Conservation (phyloP, 37 sponge, comb jelly and placozoan species). For the Corticium candelabrum region DNA sequence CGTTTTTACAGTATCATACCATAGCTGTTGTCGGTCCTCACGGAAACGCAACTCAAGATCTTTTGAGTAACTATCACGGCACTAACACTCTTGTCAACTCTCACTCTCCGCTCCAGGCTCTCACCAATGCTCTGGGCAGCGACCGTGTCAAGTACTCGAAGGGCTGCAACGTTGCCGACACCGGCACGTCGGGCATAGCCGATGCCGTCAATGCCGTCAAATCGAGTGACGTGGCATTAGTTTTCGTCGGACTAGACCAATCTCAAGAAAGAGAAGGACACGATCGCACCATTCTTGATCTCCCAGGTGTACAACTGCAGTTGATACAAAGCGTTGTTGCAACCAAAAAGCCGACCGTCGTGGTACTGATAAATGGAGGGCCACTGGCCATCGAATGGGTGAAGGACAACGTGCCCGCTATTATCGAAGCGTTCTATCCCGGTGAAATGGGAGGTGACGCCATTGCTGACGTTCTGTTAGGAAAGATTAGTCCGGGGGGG, state of each 20-base stretch:
- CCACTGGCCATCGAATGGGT: conserved; percentile 54
- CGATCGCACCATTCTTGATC: conserved; percentile 33
- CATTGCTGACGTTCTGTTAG: conserved; percentile 52
- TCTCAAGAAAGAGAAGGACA: conserved; percentile 28
- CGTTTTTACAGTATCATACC: not conserved
- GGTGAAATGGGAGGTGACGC: conserved; percentile 69
- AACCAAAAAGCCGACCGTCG: conserved; percentile 12
- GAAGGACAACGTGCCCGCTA: conserved; percentile 10
- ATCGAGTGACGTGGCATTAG: conserved; percentile 39
- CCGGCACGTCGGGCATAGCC: conserved; percentile 21
- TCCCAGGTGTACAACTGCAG: conserved; percentile 52
- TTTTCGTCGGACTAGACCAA: conserved; percentile 28
- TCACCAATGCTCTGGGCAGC: not conserved
- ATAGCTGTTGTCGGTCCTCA: conserved; percentile 34
- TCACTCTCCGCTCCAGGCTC: not conserved
- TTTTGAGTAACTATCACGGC: conserved; percentile 63
- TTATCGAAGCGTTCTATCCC: conserved; percentile 52
- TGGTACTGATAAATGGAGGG: conserved; percentile 65
- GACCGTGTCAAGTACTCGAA: conserved; percentile 15
- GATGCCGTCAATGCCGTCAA: conserved; percentile 39
- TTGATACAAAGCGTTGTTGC: conserved; percentile 27
- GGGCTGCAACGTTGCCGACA: conserved; percentile 52
- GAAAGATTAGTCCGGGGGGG: conserved; percentile 55
- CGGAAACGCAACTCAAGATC: conserved; percentile 32
- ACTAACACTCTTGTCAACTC: not conserved